These are phyloP conservation scores for Polyommatus icarus DNA, from an alignment of 2,888 invertebrate species.

Conservation along the genomic window DNA sequence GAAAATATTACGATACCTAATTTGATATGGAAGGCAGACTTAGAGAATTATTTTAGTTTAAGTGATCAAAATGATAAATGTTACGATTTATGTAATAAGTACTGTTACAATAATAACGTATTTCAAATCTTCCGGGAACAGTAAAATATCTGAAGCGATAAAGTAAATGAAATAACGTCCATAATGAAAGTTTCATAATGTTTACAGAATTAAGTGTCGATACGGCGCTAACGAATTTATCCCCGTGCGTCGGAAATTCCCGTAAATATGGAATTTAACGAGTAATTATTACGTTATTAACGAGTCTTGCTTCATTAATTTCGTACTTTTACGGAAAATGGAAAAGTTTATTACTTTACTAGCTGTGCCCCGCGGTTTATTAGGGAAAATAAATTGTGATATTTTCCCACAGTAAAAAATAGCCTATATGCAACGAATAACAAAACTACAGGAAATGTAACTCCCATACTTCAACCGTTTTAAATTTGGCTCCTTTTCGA, in stretches of 20 bases:
- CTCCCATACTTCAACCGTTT: too few relatives aligned
- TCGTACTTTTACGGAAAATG: not conserved
- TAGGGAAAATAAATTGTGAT: too few relatives aligned
- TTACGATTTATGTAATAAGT: too few relatives aligned
- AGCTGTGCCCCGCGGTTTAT: too few relatives aligned
- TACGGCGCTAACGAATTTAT: not conserved
- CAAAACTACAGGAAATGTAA: too few relatives aligned
- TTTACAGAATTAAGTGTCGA: conserved; percentile 13
- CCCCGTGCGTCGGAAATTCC: not conserved
- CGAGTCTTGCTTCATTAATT: conserved; percentile 8
- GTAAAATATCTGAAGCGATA: not conserved
- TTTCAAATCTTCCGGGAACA: not conserved
- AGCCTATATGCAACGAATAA: too few relatives aligned
- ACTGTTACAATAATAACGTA: not conserved
- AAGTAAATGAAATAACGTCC: not conserved
- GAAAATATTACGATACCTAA: too few relatives aligned
- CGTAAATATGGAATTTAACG: conserved; percentile 12
- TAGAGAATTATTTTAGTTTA: too few relatives aligned
- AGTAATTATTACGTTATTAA: not conserved
- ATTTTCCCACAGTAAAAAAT: too few relatives aligned
- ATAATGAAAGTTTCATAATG: conserved; percentile 13
- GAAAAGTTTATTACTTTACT: conserved; percentile 29
- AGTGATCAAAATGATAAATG: too few relatives aligned
- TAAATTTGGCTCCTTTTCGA: too few relatives aligned
- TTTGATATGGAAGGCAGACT: too few relatives aligned